Percentiles rank a stretch among this genome's conserved stretches.
Evolutionary conservation across 1,140 invertebrate species (phyloP).

Genomic region (Helicorthomorpha holstii): DNA sequence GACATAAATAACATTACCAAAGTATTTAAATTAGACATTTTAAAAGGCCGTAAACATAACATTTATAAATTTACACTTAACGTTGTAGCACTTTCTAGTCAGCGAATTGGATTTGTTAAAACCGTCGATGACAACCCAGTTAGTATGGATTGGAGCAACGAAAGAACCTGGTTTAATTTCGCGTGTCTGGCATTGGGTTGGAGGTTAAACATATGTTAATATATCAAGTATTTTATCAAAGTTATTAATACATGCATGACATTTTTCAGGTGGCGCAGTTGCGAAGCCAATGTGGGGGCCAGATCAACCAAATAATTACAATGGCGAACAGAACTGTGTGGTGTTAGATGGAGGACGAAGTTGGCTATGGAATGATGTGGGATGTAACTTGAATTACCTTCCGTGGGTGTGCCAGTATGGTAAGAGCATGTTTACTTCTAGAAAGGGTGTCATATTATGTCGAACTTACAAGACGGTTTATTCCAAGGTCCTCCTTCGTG

Average conservation of each 20-base stretch:
- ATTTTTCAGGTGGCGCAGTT: conserved; percentile 46
- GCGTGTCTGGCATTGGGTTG: conserved; percentile 75
- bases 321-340: conserved; percentile 84
- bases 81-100: conserved; percentile 37
- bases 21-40: not conserved
- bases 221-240: no score
- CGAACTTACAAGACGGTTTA: not conserved
- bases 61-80: not conserved
- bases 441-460: not conserved
- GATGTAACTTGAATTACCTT: conserved; percentile 77
- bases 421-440: conserved; percentile 16
- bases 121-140: conserved; percentile 54
- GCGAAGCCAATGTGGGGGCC: conserved; percentile 70
- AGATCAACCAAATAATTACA: conserved; percentile 89
- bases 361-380: conserved; percentile 90
- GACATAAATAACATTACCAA: conserved; percentile 46
- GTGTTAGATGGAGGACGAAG: conserved; percentile 70
- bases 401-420: conserved; percentile 76
- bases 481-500: conserved; percentile 58
- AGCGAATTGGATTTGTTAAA: conserved; percentile 61
- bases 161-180: conserved; percentile 66
- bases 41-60: not conserved
- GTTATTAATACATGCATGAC: no score
- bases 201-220: conserved; percentile 47
- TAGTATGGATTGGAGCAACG: conserved; percentile 79